phyloP scores from a whole-genome alignment of 2,113 vertebrate species.

The Platysteira castanea region DNA sequence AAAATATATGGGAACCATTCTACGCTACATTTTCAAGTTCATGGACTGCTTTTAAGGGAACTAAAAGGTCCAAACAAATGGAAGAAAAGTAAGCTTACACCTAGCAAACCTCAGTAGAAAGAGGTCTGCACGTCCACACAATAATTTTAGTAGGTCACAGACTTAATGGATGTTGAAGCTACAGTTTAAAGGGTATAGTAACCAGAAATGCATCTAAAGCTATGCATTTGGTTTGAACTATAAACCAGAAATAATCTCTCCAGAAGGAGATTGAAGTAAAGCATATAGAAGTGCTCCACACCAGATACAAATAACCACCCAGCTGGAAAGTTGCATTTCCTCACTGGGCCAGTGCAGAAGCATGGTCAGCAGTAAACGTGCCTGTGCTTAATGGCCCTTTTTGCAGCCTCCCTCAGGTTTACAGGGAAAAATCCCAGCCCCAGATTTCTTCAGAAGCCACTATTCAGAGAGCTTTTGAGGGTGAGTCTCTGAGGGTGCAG shows the following conservation, averaged over 20 bases:
- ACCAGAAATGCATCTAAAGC: not conserved
- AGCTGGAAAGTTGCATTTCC: not conserved
- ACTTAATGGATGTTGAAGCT: not conserved
- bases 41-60: not conserved
- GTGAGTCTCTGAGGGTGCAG: not conserved
- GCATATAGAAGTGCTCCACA: not conserved
- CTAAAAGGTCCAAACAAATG: not conserved
- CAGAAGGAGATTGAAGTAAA: not conserved
- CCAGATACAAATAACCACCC: not conserved
- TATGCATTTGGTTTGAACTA: not conserved
- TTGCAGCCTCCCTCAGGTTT: not conserved
- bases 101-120: not conserved
- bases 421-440: not conserved
- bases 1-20: not conserved
- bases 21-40: rapidly evolving
- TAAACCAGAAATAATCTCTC: not conserved
- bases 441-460: not conserved
- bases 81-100: not conserved
- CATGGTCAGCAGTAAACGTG: not conserved
- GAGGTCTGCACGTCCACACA: not conserved
- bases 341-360: not conserved
- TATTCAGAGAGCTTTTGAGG: not conserved
- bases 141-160: not conserved
- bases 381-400: not conserved
- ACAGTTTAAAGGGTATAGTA: not conserved